These are phyloP conservation scores for Phenganax subtilis DNA, from an alignment of 92 coral and sea anemone species.

Conservation along the genomic window DNA sequence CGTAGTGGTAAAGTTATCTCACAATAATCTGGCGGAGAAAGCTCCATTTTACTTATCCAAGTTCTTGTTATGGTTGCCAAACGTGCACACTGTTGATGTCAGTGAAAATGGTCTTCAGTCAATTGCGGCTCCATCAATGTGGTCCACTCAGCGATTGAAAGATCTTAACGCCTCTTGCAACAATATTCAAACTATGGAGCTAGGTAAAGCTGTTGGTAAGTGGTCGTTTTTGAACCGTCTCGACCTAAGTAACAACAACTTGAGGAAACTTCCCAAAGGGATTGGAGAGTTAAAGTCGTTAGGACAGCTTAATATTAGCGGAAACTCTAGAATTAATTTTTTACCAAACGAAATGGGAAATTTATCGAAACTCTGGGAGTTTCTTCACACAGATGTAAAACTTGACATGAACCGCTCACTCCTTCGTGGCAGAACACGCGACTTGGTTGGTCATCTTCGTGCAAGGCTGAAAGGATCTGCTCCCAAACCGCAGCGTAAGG, in stretches of 20 bases:
- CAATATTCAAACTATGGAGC: constrained; percentile 64
- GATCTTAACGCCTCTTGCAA: constrained; percentile 73
- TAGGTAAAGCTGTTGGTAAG: constrained; percentile 52
- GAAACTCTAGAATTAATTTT: constrained; percentile 61
- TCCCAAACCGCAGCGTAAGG: constrained; percentile 82
- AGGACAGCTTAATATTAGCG: constrained; percentile 74
- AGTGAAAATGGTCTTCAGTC: constrained; percentile 61
- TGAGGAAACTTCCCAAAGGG: constrained; percentile 68
- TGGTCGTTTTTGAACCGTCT: constrained; percentile 70
- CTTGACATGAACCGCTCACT: constrained; percentile 70
- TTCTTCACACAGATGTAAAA: constrained; percentile 64
- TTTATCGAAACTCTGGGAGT: constrained; percentile 75
- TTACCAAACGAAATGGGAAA: constrained; percentile 99
- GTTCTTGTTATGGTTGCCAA: constrained; percentile 66
- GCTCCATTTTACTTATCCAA: constrained; percentile 66
- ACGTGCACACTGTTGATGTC: constrained; percentile 69
- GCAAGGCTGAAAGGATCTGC: constrained; percentile 77
- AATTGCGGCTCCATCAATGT: constrained; percentile 64
- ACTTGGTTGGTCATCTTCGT: constrained; percentile 77
- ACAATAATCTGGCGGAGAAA: constrained; percentile 63
- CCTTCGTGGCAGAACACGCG: constrained; percentile 74
- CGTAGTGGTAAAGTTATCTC: constrained; percentile 60
- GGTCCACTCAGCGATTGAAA: constrained; percentile 81
- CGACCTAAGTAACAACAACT: constrained; percentile 61
- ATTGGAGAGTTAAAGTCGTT: constrained; percentile 73